These are phyloP conservation scores for Solea senegalensis DNA, from an alignment of 2,113 vertebrate genomes.

Conservation along the genomic window DNA sequence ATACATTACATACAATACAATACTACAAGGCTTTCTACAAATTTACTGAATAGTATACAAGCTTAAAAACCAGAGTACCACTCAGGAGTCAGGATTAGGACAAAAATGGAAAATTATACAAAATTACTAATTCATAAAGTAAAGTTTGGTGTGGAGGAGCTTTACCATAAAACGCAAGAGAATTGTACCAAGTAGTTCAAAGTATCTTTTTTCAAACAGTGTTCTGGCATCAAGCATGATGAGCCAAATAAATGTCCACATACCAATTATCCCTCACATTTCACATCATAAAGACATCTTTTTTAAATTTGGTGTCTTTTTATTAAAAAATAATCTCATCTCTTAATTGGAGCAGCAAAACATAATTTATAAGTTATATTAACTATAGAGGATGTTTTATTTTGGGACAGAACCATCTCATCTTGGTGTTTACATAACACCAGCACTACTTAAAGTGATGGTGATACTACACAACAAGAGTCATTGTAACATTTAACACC, in stretches of 20 bases:
- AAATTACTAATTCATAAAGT: conserved; percentile 32
- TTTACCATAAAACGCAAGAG: conserved; percentile 31
- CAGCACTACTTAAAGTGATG: no score
- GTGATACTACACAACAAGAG: no score
- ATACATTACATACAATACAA: conserved; percentile 97
- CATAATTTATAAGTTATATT: no score
- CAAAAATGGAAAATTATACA: conserved; percentile 13
- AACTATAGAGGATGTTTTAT: no score
- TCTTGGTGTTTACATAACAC: no score
- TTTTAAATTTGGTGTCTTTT: no score
- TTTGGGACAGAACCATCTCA: no score
- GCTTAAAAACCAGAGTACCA: conserved; percentile 64
- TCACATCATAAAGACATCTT: no score
- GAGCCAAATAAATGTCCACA: neutral
- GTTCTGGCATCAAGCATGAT: no score
- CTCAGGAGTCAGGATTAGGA: conserved; percentile 23
- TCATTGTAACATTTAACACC: no score
- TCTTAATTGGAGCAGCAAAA: no score
- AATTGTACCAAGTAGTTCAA: conserved; percentile 64
- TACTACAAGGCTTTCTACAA: conserved; percentile 88
- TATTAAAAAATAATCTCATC: no score
- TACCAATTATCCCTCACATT: neutral
- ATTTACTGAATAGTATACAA: conserved; percentile 82
- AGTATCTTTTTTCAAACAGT: conserved; percentile 6
- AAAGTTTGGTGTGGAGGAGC: conserved; percentile 21